These are phyloP conservation scores for Eulemur macaco DNA, from an alignment of 2,113 vertebrate species.

Conservation along the genomic window DNA sequence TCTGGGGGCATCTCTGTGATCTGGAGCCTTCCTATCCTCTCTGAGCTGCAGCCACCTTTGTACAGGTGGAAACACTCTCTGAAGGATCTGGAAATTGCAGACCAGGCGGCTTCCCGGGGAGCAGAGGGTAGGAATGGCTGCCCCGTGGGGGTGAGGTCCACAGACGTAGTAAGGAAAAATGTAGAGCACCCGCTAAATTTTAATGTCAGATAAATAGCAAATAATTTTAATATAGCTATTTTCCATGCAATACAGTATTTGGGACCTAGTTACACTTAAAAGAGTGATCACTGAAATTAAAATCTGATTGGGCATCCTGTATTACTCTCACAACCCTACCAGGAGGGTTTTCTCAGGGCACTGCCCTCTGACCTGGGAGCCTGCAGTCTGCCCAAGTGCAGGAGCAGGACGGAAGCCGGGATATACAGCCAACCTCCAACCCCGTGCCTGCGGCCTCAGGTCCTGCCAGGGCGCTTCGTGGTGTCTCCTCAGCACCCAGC, in stretches of 20 bases:
- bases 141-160: background rate
- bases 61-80: background rate
- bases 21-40: background rate
- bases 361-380: background rate
- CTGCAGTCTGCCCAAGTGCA: background rate
- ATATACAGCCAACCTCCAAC: background rate
- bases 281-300: background rate
- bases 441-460: fast-evolving
- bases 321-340: background rate
- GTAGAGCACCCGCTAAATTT: background rate
- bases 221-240: background rate
- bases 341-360: background rate
- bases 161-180: background rate
- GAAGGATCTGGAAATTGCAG: background rate
- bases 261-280: background rate
- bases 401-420: background rate
- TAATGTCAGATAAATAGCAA: background rate
- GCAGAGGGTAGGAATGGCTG: background rate
- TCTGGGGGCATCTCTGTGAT: fast-evolving
- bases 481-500: background rate
- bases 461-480: too few species aligned
- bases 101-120: background rate
- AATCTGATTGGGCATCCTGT: background rate
- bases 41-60: background rate
- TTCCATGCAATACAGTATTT: background rate